These are phyloP conservation scores for Saccopteryx leptura DNA, from an alignment of 2,113 vertebrate species.

Conservation along the genomic window DNA sequence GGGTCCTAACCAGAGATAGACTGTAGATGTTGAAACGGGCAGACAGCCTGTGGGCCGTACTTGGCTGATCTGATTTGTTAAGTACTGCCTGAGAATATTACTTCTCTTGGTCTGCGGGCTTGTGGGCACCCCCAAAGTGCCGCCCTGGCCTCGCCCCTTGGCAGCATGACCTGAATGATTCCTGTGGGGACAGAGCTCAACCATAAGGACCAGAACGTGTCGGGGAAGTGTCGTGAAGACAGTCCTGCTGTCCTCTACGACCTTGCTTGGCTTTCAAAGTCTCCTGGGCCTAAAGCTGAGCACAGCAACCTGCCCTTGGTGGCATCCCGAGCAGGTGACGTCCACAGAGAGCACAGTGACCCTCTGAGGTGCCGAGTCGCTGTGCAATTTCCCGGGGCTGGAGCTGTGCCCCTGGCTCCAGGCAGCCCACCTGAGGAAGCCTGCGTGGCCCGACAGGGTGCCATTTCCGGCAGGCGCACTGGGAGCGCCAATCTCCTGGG, in stretches of 20 bases:
- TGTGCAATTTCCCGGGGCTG: background rate
- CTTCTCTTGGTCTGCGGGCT: background rate
- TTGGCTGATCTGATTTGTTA: background rate
- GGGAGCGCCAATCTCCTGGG: background rate
- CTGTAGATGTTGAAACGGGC: background rate
- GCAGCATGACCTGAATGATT: background rate
- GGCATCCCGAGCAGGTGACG: background rate
- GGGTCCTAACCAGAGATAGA: background rate
- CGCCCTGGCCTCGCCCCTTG: background rate
- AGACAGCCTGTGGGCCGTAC: background rate
- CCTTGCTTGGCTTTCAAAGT: background rate
- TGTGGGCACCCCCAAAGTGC: background rate
- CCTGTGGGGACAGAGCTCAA: background rate
- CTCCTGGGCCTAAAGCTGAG: background rate
- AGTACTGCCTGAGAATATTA: background rate
- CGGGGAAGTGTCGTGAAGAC: background rate
- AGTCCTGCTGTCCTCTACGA: background rate
- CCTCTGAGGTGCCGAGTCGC: background rate
- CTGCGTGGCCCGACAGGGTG: background rate
- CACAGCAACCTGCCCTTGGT: background rate
- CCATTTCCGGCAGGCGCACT: fast-evolving
- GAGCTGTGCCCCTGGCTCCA: background rate
- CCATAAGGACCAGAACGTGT: background rate
- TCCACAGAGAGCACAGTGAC: background rate
- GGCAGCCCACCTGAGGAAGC: background rate